These are phyloP conservation scores for Apamea monoglypha DNA, from an alignment of 2,888 invertebrate genomes.

Conservation along the genomic window DNA sequence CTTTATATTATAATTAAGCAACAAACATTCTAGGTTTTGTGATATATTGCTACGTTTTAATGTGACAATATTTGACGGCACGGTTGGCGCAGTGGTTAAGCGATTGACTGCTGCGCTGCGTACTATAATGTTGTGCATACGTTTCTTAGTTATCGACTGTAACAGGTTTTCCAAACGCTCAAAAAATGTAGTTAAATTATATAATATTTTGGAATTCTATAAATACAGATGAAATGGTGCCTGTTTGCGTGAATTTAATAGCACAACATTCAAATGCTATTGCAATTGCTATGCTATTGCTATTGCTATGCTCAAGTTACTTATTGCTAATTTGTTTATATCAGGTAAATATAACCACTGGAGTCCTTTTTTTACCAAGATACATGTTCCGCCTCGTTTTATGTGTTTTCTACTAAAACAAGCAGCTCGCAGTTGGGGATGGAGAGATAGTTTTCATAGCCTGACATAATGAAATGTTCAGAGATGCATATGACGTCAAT, in stretches of 20 bases:
- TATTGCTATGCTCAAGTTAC: too few species aligned
- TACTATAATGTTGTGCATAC: neutral
- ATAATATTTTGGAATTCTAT: neutral
- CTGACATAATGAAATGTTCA: neutral
- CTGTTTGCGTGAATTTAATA: too few species aligned
- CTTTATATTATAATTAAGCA: too few species aligned
- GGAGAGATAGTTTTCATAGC: neutral
- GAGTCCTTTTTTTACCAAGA: neutral
- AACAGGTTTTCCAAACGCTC: neutral
- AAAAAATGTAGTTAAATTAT: neutral
- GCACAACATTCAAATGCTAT: too few species aligned
- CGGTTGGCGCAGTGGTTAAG: too few species aligned
- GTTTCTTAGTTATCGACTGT: neutral
- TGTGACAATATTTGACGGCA: too few species aligned
- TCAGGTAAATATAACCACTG: neutral
- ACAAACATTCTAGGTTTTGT: too few species aligned
- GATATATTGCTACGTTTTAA: too few species aligned
- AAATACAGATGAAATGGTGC: neutral
- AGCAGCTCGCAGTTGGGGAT: neutral
- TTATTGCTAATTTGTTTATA: neutral
- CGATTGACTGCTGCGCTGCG: too few species aligned
- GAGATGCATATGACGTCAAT: neutral
- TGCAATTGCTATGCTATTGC: too few species aligned
- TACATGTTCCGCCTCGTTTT: neutral
- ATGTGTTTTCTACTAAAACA: neutral